Percentiles rank a stretch among this genome's conserved stretches.
phyloP scores from a whole-genome alignment of 2,888 invertebrate genomes.

The Camponotus fellah region DNA sequence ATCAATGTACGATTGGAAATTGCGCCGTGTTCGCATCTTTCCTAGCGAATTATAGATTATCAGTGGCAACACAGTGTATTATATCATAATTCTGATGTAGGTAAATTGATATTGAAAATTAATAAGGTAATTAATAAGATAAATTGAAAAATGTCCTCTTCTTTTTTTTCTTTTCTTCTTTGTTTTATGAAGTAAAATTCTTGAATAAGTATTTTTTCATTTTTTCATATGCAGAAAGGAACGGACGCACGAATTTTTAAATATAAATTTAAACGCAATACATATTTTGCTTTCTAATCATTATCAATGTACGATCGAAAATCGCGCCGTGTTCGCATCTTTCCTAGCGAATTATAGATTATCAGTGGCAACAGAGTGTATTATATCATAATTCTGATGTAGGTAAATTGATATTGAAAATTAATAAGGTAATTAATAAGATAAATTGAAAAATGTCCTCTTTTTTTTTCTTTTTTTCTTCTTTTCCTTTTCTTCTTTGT shows the following conservation, averaged over 20 bases:
- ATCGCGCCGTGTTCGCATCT: background rate
- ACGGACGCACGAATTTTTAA: too few species aligned
- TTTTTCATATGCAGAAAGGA: too few species aligned
- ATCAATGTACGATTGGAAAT: background rate
- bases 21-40: background rate
- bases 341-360: background rate
- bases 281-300: background rate
- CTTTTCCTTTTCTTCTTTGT: background rate
- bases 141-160: too few species aligned
- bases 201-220: too few species aligned
- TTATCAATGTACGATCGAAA: background rate
- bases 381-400: background rate
- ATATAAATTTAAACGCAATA: background rate
- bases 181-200: too few species aligned
- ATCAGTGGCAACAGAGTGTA: background rate
- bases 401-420: background rate
- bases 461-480: too few species aligned
- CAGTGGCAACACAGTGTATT: background rate
- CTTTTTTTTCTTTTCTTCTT: background rate
- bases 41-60: conserved; percentile 3
- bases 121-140: too few species aligned
- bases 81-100: background rate
- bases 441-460: too few species aligned
- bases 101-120: background rate
- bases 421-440: too few species aligned